Evolutionary conservation across 2,888 invertebrate species (phyloP).

Genomic region (Margaritifera margaritifera): DNA sequence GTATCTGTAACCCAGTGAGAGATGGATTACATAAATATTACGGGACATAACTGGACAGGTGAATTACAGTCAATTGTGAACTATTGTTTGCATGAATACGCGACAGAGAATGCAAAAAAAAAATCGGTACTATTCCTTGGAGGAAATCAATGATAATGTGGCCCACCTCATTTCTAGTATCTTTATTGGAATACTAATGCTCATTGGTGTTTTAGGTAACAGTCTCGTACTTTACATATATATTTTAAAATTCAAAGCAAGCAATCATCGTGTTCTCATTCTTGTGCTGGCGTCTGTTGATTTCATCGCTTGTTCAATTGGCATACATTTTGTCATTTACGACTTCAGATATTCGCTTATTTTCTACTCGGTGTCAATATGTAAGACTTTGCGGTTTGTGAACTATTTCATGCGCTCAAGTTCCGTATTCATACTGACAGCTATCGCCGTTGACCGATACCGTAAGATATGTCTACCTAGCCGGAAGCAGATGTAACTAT

Average conservation of each 20-base stretch:
- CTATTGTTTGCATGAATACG: too few relatives aligned
- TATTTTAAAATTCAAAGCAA: conserved; percentile 27
- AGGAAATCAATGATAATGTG: conserved; percentile 35
- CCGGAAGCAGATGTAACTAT: conserved; percentile 39
- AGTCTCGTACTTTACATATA: conserved; percentile 38
- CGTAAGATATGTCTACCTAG: conserved; percentile 53
- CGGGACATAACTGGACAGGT: too few relatives aligned
- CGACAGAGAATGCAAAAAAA: too few relatives aligned
- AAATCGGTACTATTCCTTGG: conserved; percentile 5
- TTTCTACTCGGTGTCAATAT: conserved; percentile 29
- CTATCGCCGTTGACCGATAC: conserved; percentile 48
- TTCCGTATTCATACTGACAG: conserved; percentile 31
- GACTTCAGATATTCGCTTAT: conserved; percentile 33
- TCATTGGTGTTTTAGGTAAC: conserved; percentile 39
- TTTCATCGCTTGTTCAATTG: conserved; percentile 33
- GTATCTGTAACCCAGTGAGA: too few relatives aligned
- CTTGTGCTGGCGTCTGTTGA: conserved; percentile 36
- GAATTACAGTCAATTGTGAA: too few relatives aligned
- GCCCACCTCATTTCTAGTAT: conserved; percentile 30
- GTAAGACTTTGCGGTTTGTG: conserved; percentile 40
- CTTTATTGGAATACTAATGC: conserved; percentile 28
- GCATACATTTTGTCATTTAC: conserved; percentile 35
- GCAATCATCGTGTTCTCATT: conserved; percentile 43
- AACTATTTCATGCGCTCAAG: conserved; percentile 39
- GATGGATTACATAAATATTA: too few relatives aligned